Conservation (phyloP, 2,797 vertebrate genomes). For the Chromis chromis region DNA sequence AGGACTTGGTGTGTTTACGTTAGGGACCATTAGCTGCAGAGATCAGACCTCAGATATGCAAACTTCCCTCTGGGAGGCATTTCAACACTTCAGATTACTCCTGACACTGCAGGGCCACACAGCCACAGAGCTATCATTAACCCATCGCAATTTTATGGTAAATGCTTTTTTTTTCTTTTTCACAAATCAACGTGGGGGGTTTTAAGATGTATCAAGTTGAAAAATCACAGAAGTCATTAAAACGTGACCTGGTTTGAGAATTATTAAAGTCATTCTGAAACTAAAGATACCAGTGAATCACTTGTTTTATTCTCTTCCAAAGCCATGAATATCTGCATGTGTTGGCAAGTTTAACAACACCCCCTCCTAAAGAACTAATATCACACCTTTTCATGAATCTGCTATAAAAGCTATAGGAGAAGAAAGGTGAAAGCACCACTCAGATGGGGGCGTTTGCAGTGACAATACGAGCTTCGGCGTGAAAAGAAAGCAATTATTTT, state of each 20-base stretch:
- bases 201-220: slow-evolving; percentile 25
- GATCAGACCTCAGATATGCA: slow-evolving; percentile 87
- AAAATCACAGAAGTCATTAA: not conserved
- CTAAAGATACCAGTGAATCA: not conserved
- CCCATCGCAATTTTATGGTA: slow-evolving; percentile 55
- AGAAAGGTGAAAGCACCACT: too few species aligned
- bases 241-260: not conserved
- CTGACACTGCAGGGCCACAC: slow-evolving; percentile 70
- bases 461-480: not conserved
- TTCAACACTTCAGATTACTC: slow-evolving; percentile 80
- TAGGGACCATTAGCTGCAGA: slow-evolving; percentile 84
- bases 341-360: slow-evolving; percentile 17
- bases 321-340: not conserved
- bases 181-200: slow-evolving; percentile 42
- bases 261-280: not conserved
- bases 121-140: slow-evolving; percentile 61
- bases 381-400: slow-evolving; percentile 19
- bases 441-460: not conserved
- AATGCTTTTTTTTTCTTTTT: slow-evolving; percentile 29
- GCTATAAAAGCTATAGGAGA: slow-evolving; percentile 3
- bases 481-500: slow-evolving; percentile 33
- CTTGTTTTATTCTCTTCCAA: not conserved
- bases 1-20: slow-evolving; percentile 85
- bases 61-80: slow-evolving; percentile 82
- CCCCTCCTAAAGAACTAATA: slow-evolving; percentile 24